Evolutionary conservation across 2,888 invertebrate species (phyloP), one percentile per base, ranked within the genome.

Genomic region (Melieria picta): DNA sequence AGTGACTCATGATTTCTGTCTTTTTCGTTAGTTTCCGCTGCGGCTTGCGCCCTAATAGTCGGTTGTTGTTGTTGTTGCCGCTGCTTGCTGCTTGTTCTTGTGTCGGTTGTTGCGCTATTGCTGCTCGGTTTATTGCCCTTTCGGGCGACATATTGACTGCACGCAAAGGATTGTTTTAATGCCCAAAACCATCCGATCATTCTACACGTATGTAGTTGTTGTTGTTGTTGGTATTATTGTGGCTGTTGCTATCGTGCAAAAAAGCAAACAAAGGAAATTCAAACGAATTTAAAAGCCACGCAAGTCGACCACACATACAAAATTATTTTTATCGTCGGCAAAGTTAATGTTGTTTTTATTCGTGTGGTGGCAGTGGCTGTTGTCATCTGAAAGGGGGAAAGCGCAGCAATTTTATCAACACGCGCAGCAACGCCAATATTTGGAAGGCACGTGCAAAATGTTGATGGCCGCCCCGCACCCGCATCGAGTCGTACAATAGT

Each of bases 91-190:
- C n/a, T n/a, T n/a, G n/a, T n/a, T 30, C 11, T 55, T 16, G 52
- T 65, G 46, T 55, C 65, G 45, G 43, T 65, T 55, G 65, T 55
- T 30, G 16, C 45, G n/a, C 65, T 42, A 57, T 47, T 57, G 57
- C 30, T 52, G 67, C 72, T 72, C 73, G 81, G 81, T 81, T 82
- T 81, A 81, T 81, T 81, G 82, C 80, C 80, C 81, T 79, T 73
- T 77, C 72, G 79, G 78, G 74, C 74, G 78, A 79, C 79, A 79
- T 79, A 75, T 80, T 79, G 78, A 78, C 77, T 81, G 78, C 80
- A 82, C 81, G 81, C 81, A 82, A 82, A 80, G 79, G 78, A 80
- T 77, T 79, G 79, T 72, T 72, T 71, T 69, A 58, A 58, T 69
- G 61, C 16, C 66, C 71, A 72, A 55, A 48, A 47, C 7, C 30